Conservation (phyloP, 2,888 invertebrate genomes). For the Arge pagana region DNA sequence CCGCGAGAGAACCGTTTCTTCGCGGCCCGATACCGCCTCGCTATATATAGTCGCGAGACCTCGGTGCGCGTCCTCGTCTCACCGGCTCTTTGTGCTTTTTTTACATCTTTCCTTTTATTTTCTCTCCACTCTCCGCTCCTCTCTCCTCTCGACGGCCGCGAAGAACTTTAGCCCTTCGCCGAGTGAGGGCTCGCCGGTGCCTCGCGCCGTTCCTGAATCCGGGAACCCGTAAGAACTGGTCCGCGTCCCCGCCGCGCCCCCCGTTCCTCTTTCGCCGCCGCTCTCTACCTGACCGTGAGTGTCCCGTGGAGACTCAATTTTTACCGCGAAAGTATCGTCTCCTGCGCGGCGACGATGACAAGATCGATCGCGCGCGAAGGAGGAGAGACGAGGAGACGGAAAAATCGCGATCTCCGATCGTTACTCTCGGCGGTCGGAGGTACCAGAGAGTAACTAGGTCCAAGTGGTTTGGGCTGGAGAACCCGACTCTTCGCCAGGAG, state of each 20-base stretch:
- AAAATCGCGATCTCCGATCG: conserved; percentile 23
- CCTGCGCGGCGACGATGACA: too few species aligned
- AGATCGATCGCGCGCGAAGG: too few species aligned
- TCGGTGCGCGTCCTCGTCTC: too few species aligned
- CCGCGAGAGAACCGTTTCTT: too few species aligned
- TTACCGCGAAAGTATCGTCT: conserved; percentile 7
- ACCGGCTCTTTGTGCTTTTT: too few species aligned
- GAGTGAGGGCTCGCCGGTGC: too few species aligned
- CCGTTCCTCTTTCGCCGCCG: conserved; percentile 1
- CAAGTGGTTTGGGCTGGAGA: background rate
- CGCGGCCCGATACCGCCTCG: too few species aligned
- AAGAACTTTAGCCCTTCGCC: too few species aligned
- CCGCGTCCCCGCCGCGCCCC: conserved; percentile 8
- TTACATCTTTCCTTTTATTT: too few species aligned
- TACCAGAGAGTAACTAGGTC: background rate
- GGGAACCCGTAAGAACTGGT: conserved; percentile 18
- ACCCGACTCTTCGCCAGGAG: background rate
- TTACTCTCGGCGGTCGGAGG: background rate
- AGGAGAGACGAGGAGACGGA: background rate
- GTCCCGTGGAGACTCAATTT: conserved; percentile 11
- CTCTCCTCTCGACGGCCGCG: too few species aligned
- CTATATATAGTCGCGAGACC: too few species aligned
- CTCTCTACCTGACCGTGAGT: conserved; percentile 19
- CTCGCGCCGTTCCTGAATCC: conserved; percentile 9
- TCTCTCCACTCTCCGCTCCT: too few species aligned